A percentile compares a stretch with the other conserved stretches of the same genome.
Conservation (phyloP, 2,888 invertebrate genomes). For the Anticlea derivata region DNA sequence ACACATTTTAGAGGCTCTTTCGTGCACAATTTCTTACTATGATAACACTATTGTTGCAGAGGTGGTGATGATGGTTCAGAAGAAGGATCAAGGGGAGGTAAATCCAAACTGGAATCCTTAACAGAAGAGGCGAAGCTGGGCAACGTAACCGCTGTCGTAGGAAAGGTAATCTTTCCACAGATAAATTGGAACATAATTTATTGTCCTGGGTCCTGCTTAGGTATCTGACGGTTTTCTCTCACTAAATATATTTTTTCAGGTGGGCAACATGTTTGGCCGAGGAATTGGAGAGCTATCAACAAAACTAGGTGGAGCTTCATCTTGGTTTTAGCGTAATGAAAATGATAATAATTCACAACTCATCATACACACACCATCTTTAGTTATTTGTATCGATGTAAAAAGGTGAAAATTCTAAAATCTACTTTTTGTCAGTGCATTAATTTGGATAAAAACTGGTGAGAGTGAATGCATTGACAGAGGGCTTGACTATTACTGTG, state of each 20-base stretch:
- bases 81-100: slow-evolving; percentile 73
- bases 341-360: slow-evolving; percentile 45
- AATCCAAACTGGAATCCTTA: slow-evolving; percentile 75
- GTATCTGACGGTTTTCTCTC: no score
- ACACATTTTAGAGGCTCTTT: no score
- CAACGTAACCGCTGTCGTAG: slow-evolving; percentile 92
- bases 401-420: slow-evolving; percentile 53
- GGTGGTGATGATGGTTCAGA: slow-evolving; percentile 88
- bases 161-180: no score
- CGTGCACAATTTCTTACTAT: neutral
- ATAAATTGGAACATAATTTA: no score
- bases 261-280: slow-evolving; percentile 95
- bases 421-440: slow-evolving; percentile 56
- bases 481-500: slow-evolving; percentile 65
- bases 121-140: slow-evolving; percentile 87
- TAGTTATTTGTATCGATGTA: slow-evolving; percentile 58
- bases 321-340: slow-evolving; percentile 89
- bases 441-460: slow-evolving; percentile 10
- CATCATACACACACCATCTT: slow-evolving; percentile 42
- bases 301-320: slow-evolving; percentile 92
- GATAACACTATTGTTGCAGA: slow-evolving; percentile 42
- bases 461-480: slow-evolving; percentile 48
- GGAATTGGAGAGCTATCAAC: slow-evolving; percentile 95
- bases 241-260: slow-evolving; percentile 84
- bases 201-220: no score